phyloP scores from a whole-genome alignment of 2,888 invertebrate species.

The Drosophila suboccidentalis region DNA sequence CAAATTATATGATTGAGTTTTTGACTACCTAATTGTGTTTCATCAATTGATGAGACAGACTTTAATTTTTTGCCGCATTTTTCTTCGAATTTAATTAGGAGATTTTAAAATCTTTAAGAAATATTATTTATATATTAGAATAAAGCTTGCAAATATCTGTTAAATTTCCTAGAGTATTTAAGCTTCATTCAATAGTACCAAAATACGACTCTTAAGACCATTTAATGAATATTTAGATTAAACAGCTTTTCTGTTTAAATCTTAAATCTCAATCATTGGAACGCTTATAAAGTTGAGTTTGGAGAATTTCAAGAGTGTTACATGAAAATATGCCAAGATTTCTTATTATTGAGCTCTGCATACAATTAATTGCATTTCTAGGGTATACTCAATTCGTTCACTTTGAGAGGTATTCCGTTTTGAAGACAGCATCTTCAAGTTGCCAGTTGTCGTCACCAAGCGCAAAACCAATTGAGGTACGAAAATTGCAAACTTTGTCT shows the following conservation, averaged over 20 bases:
- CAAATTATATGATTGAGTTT: too few species aligned
- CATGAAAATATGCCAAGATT: too few species aligned
- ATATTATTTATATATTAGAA: too few species aligned
- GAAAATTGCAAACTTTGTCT: constrained; percentile 72
- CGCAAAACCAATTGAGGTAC: constrained; percentile 70
- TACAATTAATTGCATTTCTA: not conserved
- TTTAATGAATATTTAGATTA: too few species aligned
- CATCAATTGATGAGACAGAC: too few species aligned
- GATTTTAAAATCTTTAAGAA: not conserved
- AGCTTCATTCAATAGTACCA: not conserved
- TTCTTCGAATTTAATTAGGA: not conserved
- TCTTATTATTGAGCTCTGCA: not conserved
- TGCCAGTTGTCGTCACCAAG: constrained; percentile 30
- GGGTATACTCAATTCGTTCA: constrained; percentile 13
- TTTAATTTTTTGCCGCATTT: too few species aligned
- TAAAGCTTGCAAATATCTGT: too few species aligned
- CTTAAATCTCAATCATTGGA: not conserved
- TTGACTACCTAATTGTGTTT: too few species aligned
- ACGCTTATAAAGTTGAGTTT: too few species aligned
- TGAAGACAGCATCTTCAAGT: constrained; percentile 21
- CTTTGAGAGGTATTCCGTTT: not conserved
- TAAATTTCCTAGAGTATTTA: not conserved
- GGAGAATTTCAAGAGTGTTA: too few species aligned
- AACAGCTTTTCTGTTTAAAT: too few species aligned
- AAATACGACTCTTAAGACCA: too few species aligned